Evolutionary conservation across 2,797 vertebrate species (phyloP), one percentile per base, ranked within the genome.

Genomic region (Tamandua tetradactyla): DNA sequence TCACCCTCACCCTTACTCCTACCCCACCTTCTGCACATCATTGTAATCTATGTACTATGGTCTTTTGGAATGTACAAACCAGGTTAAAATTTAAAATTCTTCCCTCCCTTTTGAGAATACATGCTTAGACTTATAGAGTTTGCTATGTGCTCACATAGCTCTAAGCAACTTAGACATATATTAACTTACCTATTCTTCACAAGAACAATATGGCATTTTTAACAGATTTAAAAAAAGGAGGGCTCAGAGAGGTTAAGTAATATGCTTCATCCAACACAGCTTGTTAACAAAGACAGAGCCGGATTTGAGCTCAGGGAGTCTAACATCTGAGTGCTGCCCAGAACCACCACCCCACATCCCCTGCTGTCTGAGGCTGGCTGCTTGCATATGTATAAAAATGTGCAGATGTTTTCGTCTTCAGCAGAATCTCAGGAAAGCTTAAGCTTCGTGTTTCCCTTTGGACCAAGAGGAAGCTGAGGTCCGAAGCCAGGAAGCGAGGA

Each of bases 271-370:
- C 4, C 84, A 52, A 40, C 69, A 68, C 17, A 87, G 57, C 23
- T 30, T 7, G 15, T 44, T 74, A 76, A 47, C 47, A 47, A 68
- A 9, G 30, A 66, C 5, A 12, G 57, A 37, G 23, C 8, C 20
- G 37, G 49, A 32, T 61, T 85, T 35, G 74, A 93, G 66, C 37
- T 47, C 3, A 3, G 37, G 2, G 22, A 7, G 22, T 2, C n/a
- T 44, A 47, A 5, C 7, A 69, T 74, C 32, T 30, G 35, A 42
- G 64, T 18, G 13, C 35, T 84, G 15, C 14, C 40, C 52, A 20
- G 5, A 52, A 52, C 7, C 3, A 14, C 27, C 4, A 8, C 3
- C 18, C 7, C 35, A 10, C 11, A 8, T 27, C 4, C 0, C 27
- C 17, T 22, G 44, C 25, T 32, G 40, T 11, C 49, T 72, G 59